Percentiles rank a stretch among this genome's conserved stretches.
phyloP scores from a whole-genome alignment of 2,113 vertebrate genomes.

The Gasterosteus nipponicus region DNA sequence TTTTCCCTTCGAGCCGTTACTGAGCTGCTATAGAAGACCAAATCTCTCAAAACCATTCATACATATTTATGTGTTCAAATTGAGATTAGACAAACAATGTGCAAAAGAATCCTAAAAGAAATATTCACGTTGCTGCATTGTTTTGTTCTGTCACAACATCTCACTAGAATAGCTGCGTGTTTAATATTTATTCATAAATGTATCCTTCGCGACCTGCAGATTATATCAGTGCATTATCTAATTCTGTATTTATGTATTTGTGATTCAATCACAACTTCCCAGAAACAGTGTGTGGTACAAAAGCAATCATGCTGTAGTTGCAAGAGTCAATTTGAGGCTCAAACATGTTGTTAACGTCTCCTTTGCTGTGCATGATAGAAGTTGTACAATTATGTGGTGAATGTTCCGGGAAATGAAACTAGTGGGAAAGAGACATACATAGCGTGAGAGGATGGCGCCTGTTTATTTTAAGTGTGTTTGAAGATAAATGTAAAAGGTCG shows the following conservation, averaged over 20 bases:
- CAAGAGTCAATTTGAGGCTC: not conserved
- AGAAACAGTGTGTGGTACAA: not conserved
- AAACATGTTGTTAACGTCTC: constrained; percentile 33
- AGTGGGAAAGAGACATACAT: constrained; percentile 28
- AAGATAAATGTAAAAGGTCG: constrained; percentile 31
- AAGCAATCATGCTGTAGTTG: not conserved
- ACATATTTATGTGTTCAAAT: not conserved
- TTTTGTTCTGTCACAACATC: not conserved
- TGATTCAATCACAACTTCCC: not conserved
- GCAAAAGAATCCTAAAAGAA: not conserved
- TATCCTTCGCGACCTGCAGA: not conserved
- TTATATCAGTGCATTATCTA: not conserved
- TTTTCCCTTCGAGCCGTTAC: not conserved
- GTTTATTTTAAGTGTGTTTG: constrained; percentile 35
- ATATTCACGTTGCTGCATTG: not conserved
- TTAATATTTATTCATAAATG: not conserved
- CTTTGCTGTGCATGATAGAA: constrained; percentile 11
- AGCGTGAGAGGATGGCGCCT: constrained; percentile 56
- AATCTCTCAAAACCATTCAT: not conserved
- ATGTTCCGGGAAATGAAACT: constrained; percentile 24
- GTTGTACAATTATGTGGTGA: constrained; percentile 17
- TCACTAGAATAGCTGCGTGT: not conserved
- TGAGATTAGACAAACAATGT: not conserved
- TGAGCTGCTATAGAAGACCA: not conserved
- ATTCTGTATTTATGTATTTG: not conserved